These are phyloP conservation scores for Agrilus mali DNA, from an alignment of 2,888 invertebrate species.

Conservation along the genomic window DNA sequence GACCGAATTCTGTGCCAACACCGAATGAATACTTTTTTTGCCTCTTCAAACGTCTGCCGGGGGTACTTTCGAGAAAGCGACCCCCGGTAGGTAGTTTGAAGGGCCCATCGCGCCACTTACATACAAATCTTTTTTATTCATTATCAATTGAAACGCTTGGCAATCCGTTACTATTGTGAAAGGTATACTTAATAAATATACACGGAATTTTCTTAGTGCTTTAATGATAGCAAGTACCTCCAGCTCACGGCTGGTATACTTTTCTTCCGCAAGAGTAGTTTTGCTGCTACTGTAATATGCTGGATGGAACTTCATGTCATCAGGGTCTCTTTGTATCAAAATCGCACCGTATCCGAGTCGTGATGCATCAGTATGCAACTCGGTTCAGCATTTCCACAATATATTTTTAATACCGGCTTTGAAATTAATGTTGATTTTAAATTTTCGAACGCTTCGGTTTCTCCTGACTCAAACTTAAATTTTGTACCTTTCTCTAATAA, in stretches of 20 bases:
- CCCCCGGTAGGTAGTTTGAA: no score
- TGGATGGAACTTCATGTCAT: slow-evolving; percentile 18
- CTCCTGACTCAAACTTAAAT: not conserved
- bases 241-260: slow-evolving; percentile 23
- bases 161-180: slow-evolving; percentile 25
- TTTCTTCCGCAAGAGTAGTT: slow-evolving; percentile 19
- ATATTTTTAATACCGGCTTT: not conserved
- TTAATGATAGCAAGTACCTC: slow-evolving; percentile 24
- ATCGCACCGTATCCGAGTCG: slow-evolving; percentile 17
- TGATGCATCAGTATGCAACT: no score
- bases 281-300: slow-evolving; percentile 21
- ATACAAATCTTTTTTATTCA: slow-evolving; percentile 17
- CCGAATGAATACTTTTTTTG: no score
- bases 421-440: not conserved
- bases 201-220: slow-evolving; percentile 22
- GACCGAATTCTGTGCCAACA: no score
- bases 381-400: slow-evolving; percentile 6
- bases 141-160: slow-evolving; percentile 20
- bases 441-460: not conserved
- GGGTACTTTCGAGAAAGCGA: no score
- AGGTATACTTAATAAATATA: slow-evolving; percentile 23
- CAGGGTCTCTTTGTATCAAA: slow-evolving; percentile 15
- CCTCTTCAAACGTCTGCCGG: no score
- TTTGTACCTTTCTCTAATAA: not conserved
- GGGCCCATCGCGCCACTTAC: slow-evolving; percentile 21